These are phyloP conservation scores for Notolepis coatsorum DNA, from an alignment of 2,797 vertebrate species.

Conservation along the genomic window DNA sequence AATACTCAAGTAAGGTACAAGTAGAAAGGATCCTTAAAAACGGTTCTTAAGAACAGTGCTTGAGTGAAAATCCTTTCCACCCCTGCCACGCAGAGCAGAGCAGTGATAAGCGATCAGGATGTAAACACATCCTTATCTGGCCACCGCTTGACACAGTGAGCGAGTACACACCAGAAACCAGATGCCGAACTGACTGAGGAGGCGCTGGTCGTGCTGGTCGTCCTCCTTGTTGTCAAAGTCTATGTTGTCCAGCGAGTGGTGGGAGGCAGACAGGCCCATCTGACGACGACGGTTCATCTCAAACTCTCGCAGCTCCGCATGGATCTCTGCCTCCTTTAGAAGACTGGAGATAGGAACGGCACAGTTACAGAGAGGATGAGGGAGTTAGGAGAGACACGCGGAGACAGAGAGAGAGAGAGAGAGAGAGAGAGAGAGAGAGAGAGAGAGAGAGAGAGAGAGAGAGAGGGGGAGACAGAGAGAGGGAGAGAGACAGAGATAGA, in stretches of 20 bases:
- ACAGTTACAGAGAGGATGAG: not conserved
- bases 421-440: not conserved
- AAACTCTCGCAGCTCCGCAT: slow-evolving; percentile 95
- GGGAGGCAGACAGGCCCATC: slow-evolving; percentile 96
- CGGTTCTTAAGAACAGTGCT: too few species aligned
- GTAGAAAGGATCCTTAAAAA: too few species aligned
- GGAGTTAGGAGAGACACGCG: not conserved
- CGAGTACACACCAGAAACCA: slow-evolving; percentile 94
- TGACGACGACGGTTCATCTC: slow-evolving; percentile 94
- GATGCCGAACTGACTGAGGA: slow-evolving; percentile 98
- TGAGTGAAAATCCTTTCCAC: too few species aligned
- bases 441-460: not conserved
- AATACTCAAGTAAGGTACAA: too few species aligned
- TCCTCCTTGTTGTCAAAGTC: slow-evolving; percentile 99
- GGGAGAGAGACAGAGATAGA: slow-evolving; percentile 1
- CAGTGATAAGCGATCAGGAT: slow-evolving; percentile 18
- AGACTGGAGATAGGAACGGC: slow-evolving; percentile 78
- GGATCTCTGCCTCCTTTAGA: slow-evolving; percentile 97
- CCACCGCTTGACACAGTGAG: slow-evolving; percentile 33
- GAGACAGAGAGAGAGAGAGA: not conserved
- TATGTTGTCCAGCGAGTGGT: slow-evolving; percentile 96
- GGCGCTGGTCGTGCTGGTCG: slow-evolving; percentile 96
- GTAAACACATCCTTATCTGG: slow-evolving; percentile 37
- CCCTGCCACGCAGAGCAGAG: too few species aligned
- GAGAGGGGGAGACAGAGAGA: not conserved